A percentile compares a stretch with the other conserved stretches of the same genome.
These are phyloP conservation scores for Apamea anceps DNA, from an alignment of 2,888 invertebrate genomes.

Conservation along the genomic window DNA sequence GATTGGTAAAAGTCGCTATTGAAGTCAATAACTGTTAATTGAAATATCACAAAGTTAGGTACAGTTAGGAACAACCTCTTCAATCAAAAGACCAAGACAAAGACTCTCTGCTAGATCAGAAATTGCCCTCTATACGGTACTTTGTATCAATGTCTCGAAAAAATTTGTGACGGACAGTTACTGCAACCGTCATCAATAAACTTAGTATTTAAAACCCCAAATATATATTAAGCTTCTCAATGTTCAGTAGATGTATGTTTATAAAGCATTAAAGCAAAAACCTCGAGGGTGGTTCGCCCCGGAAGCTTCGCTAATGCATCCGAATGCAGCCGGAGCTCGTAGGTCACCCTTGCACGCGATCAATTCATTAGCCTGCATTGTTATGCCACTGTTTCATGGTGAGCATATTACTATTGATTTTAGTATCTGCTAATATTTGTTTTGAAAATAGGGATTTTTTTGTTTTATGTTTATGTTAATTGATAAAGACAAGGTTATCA, in stretches of 20 bases:
- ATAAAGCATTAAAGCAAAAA: constrained; percentile 66
- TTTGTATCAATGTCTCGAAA: too few species aligned
- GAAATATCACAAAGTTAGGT: too few species aligned
- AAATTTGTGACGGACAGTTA: too few species aligned
- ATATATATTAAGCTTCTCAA: background rate
- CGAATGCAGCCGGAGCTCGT: constrained; percentile 84
- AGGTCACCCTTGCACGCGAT: constrained; percentile 81
- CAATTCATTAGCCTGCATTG: constrained; percentile 87
- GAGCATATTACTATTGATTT: constrained; percentile 63
- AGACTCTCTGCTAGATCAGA: background rate
- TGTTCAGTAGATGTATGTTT: constrained; percentile 40
- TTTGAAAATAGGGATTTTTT: background rate
- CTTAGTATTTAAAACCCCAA: background rate
- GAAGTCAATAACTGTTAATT: background rate
- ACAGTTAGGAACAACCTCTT: background rate
- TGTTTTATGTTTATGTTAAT: background rate
- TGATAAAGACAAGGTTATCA: background rate
- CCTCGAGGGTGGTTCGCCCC: constrained; percentile 73
- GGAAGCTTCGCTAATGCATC: constrained; percentile 90
- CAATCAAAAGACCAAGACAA: too few species aligned
- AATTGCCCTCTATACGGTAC: too few species aligned
- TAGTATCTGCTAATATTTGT: constrained; percentile 43
- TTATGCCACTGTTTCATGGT: constrained; percentile 70
- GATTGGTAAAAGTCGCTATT: too few species aligned
- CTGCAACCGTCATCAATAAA: background rate